Base-by-base conservation (phyloP, 2,888 invertebrate species). In the Maniola hyperantus region DNA sequence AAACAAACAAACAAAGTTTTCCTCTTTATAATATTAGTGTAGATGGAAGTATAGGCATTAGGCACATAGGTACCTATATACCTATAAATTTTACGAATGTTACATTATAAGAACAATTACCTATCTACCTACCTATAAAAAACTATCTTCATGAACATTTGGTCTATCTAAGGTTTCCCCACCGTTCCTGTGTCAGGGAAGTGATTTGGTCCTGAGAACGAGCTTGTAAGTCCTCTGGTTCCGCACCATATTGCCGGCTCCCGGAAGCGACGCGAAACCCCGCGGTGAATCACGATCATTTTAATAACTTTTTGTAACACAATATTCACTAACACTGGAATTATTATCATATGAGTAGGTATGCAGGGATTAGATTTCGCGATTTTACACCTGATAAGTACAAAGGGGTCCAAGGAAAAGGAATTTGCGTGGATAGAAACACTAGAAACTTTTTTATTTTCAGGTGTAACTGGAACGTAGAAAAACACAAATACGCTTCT, bases 181-280 rank as follows among this genome's bases (percentile, higher is more conserved):
- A 70, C 76, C 77, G 85, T 85, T 87, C 84, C 83, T 82, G 85
- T 80, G 76, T 71, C 73, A 67, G 71, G 74, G 72, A 73, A 74
- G 75, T 76, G 77, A 77, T 78, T 77, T 73, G 74, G 71, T 74
- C 82, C 81, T 86, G 85, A 84, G 88, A 89, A 83, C 79, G 68
- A 75, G 79, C 82, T 88, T 89, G 85, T 87, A 87, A 79, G 86
- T 84, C 85, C 83, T 89, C 88, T 69, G 79, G 81, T 81, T 83
- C 79, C 81, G 79, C 81, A 77, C 81, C 88, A 88, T 85, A 83
- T 83, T 88, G 88, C 75, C 73, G 74, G 74, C 15, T 76, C 70
- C 61, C 61, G 61, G 61, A 75, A 76, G 69, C 66, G 71, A n/a
- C 72, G 76, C 72, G 86, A 85, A 87, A 83, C 87, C 87, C 73